phyloP scores from a whole-genome alignment of 2,113 vertebrate species.

The Spea multiplicata region DNA sequence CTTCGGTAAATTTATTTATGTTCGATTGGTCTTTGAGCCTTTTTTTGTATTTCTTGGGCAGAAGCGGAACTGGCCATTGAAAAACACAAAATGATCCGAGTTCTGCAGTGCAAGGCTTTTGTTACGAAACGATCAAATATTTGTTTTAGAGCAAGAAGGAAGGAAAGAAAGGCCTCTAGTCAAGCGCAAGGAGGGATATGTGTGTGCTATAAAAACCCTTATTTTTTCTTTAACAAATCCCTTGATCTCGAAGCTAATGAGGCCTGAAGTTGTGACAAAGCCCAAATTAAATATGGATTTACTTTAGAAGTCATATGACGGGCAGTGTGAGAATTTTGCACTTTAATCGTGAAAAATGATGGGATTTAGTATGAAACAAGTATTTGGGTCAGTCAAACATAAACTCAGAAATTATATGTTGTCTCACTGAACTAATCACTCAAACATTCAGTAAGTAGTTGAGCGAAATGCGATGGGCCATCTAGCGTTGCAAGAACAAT shows the following conservation, averaged over 20 bases:
- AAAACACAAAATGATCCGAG: not conserved
- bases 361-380: not conserved
- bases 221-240: not conserved
- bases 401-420: not conserved
- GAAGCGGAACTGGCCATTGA: constrained; percentile 22
- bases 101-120: constrained; percentile 17
- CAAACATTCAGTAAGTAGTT: no score
- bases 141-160: constrained; percentile 19
- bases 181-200: not conserved
- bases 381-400: not conserved
- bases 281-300: constrained; percentile 8
- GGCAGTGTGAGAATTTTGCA: constrained; percentile 15
- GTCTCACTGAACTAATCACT: no score
- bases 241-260: constrained; percentile 19
- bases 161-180: constrained; percentile 5
- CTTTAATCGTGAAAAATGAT: not conserved
- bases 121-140: constrained; percentile 28
- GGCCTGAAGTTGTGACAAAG: constrained; percentile 13
- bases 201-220: constrained; percentile 5
- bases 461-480: no score
- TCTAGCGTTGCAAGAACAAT: no score
- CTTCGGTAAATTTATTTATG: not conserved
- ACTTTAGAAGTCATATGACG: constrained; percentile 5
- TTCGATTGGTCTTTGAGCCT: not conserved
- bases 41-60: constrained; percentile 15